Evolutionary conservation across 2,797 vertebrate genomes (phyloP).

Genomic region (Danio choprae): DNA sequence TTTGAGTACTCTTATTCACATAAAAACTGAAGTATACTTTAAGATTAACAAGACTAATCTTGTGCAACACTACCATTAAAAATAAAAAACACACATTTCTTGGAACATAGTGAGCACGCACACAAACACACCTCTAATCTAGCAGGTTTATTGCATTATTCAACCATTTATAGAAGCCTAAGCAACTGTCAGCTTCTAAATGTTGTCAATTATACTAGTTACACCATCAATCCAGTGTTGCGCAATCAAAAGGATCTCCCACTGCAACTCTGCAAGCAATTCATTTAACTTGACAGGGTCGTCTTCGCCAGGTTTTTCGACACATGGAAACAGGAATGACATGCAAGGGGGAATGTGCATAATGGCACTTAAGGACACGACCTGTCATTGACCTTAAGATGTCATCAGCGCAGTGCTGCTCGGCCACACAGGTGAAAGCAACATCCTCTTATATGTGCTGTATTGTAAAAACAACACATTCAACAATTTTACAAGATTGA

Average conservation of each 20-base stretch:
- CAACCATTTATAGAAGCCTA: not conserved
- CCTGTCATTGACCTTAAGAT: constrained; percentile 39
- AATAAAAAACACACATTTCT: not conserved
- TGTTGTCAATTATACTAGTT: constrained; percentile 8
- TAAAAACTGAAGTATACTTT: too few relatives aligned
- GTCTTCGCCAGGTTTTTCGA: not conserved
- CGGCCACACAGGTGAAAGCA: constrained; percentile 2
- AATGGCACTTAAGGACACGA: constrained; percentile 51
- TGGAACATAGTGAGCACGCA: not conserved
- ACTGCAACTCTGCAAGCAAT: not conserved
- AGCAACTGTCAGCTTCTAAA: constrained; percentile 17
- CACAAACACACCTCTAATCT: not conserved
- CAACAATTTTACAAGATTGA: not conserved
- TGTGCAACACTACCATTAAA: not conserved
- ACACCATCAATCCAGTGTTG: constrained; percentile 18
- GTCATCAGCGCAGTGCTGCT: not conserved
- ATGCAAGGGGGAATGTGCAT: constrained; percentile 2
- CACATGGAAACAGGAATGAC: constrained; percentile 3
- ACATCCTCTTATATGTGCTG: constrained; percentile 25
- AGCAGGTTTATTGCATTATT: not conserved
- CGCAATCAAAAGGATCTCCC: constrained; percentile 3
- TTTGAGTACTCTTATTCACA: too few relatives aligned
- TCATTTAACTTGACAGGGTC: not conserved
- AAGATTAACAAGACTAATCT: not conserved
- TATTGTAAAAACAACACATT: not conserved